Conservation (phyloP, 2,113 vertebrate genomes). For the Cygnus buccinator region DNA sequence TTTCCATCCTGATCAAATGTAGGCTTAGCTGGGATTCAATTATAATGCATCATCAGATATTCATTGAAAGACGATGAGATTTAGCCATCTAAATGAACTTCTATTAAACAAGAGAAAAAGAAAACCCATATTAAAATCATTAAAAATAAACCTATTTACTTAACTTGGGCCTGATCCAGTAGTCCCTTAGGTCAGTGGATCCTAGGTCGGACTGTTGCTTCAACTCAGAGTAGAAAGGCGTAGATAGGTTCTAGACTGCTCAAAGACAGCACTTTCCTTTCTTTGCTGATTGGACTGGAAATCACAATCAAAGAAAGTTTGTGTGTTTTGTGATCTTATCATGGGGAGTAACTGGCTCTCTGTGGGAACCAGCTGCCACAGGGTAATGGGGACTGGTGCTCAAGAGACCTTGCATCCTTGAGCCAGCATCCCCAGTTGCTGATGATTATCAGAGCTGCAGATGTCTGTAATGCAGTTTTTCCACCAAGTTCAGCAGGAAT, state of each 20-base stretch:
- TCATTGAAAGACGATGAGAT: not conserved
- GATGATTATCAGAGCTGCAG: not conserved
- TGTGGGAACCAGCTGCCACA: not conserved
- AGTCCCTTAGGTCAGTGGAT: not conserved
- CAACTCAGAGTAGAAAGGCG: not conserved
- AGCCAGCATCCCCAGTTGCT: not conserved
- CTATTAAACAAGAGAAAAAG: not conserved
- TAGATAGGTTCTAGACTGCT: not conserved
- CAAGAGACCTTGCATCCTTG: not conserved
- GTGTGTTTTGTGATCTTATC: slow-evolving; percentile 2
- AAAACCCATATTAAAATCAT: not conserved
- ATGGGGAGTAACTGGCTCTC: not conserved
- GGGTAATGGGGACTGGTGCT: not conserved
- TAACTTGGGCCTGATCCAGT: not conserved
- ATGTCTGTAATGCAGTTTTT: not conserved
- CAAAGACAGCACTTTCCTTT: not conserved
- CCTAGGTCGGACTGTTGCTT: not conserved
- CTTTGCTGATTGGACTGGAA: not conserved
- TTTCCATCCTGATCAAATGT: not conserved
- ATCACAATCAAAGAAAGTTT: not conserved
- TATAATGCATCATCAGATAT: not conserved
- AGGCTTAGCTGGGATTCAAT: not conserved
- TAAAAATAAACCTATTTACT: not conserved
- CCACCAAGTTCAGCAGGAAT: not conserved
- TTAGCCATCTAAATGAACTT: not conserved